Percentiles rank a stretch among this genome's conserved stretches.
phyloP scores from a whole-genome alignment of 2,888 invertebrate genomes.

The Campopleginae sp. region DNA sequence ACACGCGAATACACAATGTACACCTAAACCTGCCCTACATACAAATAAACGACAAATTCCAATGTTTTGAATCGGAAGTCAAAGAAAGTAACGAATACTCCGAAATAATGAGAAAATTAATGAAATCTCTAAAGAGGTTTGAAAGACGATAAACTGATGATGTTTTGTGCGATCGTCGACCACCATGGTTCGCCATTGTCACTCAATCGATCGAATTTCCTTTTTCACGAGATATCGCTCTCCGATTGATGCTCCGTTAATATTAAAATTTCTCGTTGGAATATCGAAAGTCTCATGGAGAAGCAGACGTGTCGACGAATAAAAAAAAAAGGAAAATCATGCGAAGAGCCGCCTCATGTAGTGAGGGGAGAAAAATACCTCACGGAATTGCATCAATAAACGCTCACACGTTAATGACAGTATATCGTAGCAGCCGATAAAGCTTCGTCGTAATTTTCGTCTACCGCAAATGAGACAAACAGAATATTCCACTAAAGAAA shows the following conservation, averaged over 20 bases:
- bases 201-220: neutral
- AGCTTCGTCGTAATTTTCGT: constrained; percentile 61
- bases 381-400: constrained; percentile 69
- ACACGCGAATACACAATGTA: neutral
- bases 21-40: neutral
- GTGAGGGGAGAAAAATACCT: constrained; percentile 59
- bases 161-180: constrained; percentile 23
- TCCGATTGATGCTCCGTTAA: neutral
- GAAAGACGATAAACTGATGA: constrained; percentile 14
- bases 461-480: constrained; percentile 35
- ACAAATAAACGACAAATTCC: constrained; percentile 6
- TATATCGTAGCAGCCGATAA: constrained; percentile 53
- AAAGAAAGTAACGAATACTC: constrained; percentile 23
- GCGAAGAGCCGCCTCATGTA: constrained; percentile 61
- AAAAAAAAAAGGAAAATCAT: constrained; percentile 43
- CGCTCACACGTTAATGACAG: constrained; percentile 60
- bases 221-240: neutral
- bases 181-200: constrained; percentile 36
- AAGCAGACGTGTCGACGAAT: neutral
- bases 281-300: neutral
- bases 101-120: constrained; percentile 4
- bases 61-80: constrained; percentile 22
- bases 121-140: constrained; percentile 35
- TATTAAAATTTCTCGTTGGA: neutral
- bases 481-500: constrained; percentile 18